These are phyloP conservation scores for Myzus persicae DNA, from an alignment of 1,140 invertebrate genomes.

Conservation along the genomic window DNA sequence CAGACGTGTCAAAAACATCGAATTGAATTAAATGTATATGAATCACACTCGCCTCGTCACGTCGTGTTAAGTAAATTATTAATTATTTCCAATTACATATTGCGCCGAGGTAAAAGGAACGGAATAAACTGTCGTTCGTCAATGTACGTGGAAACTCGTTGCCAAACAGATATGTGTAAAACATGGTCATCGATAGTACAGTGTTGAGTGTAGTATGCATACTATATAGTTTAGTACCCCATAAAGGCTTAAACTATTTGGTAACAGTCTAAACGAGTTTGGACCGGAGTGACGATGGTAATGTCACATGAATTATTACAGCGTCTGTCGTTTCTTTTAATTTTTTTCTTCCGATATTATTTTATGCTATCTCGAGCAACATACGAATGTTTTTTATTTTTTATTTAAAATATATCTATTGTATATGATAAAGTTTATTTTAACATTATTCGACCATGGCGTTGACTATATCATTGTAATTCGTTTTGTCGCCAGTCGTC, in stretches of 20 bases:
- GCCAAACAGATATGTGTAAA: not conserved
- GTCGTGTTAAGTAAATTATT: not conserved
- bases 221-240: not conserved
- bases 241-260: not conserved
- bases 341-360: no score
- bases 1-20: not conserved
- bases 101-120: not conserved
- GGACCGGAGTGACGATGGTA: not conserved
- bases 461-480: no score
- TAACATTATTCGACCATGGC: no score
- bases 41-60: not conserved
- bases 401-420: no score
- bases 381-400: no score
- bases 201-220: not conserved
- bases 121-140: not conserved
- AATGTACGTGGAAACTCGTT: not conserved
- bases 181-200: not conserved
- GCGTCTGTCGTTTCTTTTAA: no score
- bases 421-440: no score
- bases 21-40: not conserved
- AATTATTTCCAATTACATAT: not conserved
- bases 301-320: not conserved
- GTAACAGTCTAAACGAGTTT: not conserved
- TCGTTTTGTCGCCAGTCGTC: no score
- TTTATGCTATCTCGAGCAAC: no score